These are phyloP conservation scores for Synodontis membranacea DNA, from an alignment of 2,113 vertebrate species.

Conservation along the genomic window DNA sequence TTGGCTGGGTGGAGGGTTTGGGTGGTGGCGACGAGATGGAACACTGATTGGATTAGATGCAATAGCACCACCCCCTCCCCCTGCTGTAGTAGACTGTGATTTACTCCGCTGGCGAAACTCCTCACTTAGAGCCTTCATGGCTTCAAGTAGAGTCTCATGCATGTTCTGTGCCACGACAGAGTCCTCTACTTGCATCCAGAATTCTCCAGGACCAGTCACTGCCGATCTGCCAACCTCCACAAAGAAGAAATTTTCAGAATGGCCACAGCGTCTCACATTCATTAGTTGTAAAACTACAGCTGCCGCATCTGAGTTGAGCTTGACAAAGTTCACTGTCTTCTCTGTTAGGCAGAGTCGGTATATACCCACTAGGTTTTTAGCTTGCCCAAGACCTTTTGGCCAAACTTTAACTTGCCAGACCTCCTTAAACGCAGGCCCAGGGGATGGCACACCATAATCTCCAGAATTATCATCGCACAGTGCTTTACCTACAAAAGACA, in stretches of 20 bases:
- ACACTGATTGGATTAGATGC: conserved; percentile 81
- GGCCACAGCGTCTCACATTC: conserved; percentile 79
- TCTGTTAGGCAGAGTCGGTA: conserved; percentile 81
- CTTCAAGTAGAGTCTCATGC: conserved; percentile 80
- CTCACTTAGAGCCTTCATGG: conserved; percentile 81
- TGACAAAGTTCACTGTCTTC: conserved; percentile 78
- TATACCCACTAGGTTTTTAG: conserved; percentile 76
- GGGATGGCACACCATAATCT: conserved; percentile 70
- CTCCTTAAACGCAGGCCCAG: conserved; percentile 79
- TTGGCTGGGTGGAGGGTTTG: conserved; percentile 70
- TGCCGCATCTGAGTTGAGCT: conserved; percentile 77
- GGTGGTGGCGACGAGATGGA: conserved; percentile 68
- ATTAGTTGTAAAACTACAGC: conserved; percentile 82
- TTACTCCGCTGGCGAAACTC: conserved; percentile 81
- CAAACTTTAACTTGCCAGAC: conserved; percentile 85
- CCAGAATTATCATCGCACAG: conserved; percentile 59
- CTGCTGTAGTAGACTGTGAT: conserved; percentile 73
- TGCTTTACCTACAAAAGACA: conserved; percentile 69
- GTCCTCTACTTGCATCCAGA: conserved; percentile 86
- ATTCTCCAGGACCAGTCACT: conserved; percentile 78
- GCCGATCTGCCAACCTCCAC: conserved; percentile 81
- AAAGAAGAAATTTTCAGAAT: conserved; percentile 83
- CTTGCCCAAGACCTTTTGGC: conserved; percentile 81
- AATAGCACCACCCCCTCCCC: conserved; percentile 71
- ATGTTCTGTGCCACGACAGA: conserved; percentile 81